Percentiles rank a stretch among this genome's conserved stretches.
Conservation (phyloP, 2,888 invertebrate species). For the Crioceris asparagi region DNA sequence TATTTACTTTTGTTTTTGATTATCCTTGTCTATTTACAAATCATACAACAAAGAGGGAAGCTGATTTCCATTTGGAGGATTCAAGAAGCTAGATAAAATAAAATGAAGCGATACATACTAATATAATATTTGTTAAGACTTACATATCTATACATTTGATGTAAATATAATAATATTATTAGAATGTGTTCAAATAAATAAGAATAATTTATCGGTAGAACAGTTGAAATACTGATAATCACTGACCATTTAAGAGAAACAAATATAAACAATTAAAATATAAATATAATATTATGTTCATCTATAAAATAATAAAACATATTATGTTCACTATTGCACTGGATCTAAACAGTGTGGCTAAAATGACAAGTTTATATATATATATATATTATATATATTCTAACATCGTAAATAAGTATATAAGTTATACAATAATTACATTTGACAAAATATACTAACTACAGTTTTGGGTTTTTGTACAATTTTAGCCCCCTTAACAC, state of each 20-base stretch:
- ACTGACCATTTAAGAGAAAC: slow-evolving; percentile 28
- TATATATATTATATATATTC: slow-evolving; percentile 1
- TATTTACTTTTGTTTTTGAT: slow-evolving; percentile 3
- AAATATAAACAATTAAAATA: slow-evolving; percentile 2
- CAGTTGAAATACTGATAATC: slow-evolving; percentile 36
- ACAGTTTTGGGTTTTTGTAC: slow-evolving; percentile 3
- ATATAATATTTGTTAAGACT: slow-evolving; percentile 21
- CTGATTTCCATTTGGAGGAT: slow-evolving; percentile 8
- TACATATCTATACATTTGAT: slow-evolving; percentile 32
- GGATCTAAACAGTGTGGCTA: not conserved
- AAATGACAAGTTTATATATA: not conserved
- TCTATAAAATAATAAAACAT: not conserved
- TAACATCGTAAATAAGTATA: slow-evolving; percentile 1
- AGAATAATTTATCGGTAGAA: slow-evolving; percentile 33
- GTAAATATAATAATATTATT: slow-evolving; percentile 36
- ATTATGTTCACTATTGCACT: not conserved
- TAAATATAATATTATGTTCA: slow-evolving; percentile 1
- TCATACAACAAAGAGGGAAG: not conserved
- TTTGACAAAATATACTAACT: not conserved
- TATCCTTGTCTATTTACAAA: slow-evolving; percentile 7
- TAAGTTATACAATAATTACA: not conserved
- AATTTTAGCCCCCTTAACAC: too few species aligned
- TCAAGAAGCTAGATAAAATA: slow-evolving; percentile 23
- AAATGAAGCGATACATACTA: slow-evolving; percentile 25
- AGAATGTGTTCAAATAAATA: slow-evolving; percentile 35